These are phyloP conservation scores for Gulo gulo DNA, from an alignment of 2,113 vertebrate species.

Conservation along the genomic window DNA sequence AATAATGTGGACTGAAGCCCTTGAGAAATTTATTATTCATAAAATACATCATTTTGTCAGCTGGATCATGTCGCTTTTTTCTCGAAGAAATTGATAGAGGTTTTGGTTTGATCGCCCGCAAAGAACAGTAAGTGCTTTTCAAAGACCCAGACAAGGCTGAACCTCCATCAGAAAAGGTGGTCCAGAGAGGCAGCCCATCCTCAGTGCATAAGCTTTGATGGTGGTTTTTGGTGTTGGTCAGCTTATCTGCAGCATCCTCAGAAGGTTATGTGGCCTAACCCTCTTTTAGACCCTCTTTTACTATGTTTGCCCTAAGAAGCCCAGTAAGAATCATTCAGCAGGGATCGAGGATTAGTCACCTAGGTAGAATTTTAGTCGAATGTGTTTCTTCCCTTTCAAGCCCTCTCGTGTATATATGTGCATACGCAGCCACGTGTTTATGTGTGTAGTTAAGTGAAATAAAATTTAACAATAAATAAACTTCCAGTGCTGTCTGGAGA, in stretches of 20 bases:
- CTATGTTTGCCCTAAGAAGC: background rate
- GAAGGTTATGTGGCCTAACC: background rate
- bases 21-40: conserved; percentile 82
- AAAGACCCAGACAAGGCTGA: background rate
- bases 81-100: conserved; percentile 68
- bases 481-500: background rate
- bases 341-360: background rate
- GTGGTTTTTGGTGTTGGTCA: background rate
- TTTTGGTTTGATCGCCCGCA: conserved; percentile 45
- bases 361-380: background rate
- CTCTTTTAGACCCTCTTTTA: background rate
- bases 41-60: conserved; percentile 80
- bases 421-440: background rate
- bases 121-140: conserved; percentile 30
- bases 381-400: background rate
- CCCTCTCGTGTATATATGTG: background rate
- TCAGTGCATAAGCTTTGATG: background rate
- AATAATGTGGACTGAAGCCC: conserved; percentile 75
- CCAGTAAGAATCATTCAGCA: background rate
- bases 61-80: conserved; percentile 71
- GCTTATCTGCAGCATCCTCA: background rate
- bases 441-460: background rate
- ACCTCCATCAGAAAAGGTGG: background rate
- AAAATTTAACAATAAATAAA: background rate
- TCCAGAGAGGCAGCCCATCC: background rate